Evolutionary conservation across 2,113 vertebrate species (phyloP), one percentile per base, ranked within the genome.

Genomic region (Lepisosteus osseus): DNA sequence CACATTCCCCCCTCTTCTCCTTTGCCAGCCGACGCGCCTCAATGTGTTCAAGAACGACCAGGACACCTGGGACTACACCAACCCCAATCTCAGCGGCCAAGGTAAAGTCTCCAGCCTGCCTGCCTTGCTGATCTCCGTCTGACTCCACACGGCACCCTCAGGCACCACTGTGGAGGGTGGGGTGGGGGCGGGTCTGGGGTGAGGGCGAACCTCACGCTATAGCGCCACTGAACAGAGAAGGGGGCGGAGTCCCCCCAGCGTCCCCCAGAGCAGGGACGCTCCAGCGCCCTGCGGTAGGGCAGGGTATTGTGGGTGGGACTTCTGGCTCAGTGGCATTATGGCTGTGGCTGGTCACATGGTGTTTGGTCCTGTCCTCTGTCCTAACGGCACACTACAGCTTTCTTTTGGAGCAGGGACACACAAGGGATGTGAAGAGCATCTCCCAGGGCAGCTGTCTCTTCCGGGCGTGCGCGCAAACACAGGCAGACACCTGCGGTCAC

Each of bases 31-130:
- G 41, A 93, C 96, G 0, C 95, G 96, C 54, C 93, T 98, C 79
- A 98, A 98, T 51, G 97, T 98, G 72, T 98, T 98, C 88, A 98
- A 96, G 91, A 98, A 98, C 0, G 97, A 98, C 85, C 96, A 97
- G 83, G 97, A 98, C 83, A 98, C 97, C 0, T 98, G 97, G 96
- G 97, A 98, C 74, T 98, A 98, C 85, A 97, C 96, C 75, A 98
- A 98, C 81, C 96, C 97, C 59, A 95, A 89, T 77, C 90, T 97
- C 83, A 94, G 94, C 80, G 95, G 95, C 84, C 94, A 98, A 98
- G 96, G 97, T 98, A 97, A 88, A 78, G 47, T 5, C 47, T 4
- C 56, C 44, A 73, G 57, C 41, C 61, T 54, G 9, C 47, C 15
- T 51, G 41, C 64, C 45, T 55, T 7, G 12, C 29, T 29, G 29